Conservation (phyloP, 2,797 vertebrate genomes). For the Tokudaia muenninki region DNA sequence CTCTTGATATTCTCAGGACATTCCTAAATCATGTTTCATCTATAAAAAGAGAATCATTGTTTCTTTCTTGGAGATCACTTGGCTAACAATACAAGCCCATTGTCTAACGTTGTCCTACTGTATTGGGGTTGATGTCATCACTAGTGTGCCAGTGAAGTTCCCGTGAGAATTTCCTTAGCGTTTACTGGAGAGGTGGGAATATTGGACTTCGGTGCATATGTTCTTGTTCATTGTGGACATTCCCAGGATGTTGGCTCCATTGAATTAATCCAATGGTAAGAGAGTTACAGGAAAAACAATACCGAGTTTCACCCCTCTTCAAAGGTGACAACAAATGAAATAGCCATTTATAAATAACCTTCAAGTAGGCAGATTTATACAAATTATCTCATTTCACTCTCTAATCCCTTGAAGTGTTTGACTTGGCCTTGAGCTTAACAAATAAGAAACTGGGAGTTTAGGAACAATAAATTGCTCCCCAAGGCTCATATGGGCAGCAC, state of each 20-base stretch:
- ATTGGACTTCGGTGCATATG: background rate
- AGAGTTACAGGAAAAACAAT: background rate
- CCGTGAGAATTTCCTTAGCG: background rate
- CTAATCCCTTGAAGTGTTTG: background rate
- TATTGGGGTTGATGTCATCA: background rate
- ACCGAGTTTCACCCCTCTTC: background rate
- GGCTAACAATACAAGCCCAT: background rate
- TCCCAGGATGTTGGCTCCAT: background rate
- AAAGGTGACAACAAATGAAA: background rate
- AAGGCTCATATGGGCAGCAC: background rate
- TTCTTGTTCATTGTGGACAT: rapidly evolving
- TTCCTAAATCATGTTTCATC: background rate
- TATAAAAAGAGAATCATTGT: background rate
- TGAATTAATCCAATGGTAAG: background rate
- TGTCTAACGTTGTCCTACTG: background rate
- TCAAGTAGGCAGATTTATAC: background rate
- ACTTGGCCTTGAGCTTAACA: background rate
- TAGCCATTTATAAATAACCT: background rate
- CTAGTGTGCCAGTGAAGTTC: background rate
- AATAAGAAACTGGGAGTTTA: background rate
- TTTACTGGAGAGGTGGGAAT: background rate
- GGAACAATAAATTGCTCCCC: background rate
- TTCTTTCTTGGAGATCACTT: background rate
- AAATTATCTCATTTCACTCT: background rate
- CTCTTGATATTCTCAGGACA: background rate